These are phyloP conservation scores for Desmodus rotundus DNA, from an alignment of 2,113 vertebrate species.

Conservation along the genomic window DNA sequence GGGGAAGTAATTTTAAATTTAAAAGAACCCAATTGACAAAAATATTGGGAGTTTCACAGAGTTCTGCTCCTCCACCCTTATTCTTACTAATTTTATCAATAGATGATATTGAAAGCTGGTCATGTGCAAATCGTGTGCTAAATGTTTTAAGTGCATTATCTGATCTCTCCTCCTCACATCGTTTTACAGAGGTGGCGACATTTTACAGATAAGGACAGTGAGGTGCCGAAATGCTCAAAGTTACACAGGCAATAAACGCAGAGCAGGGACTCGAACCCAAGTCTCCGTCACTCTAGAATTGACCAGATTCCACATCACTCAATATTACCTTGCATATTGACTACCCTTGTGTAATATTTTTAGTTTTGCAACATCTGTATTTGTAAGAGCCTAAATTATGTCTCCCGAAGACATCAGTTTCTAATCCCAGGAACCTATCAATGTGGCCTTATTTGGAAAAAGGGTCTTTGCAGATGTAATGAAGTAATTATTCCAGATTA, in stretches of 20 bases:
- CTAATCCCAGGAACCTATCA: background rate
- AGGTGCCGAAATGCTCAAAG: background rate
- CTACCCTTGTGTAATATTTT: background rate
- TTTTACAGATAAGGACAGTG: background rate
- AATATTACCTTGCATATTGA: background rate
- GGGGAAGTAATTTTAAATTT: constrained; percentile 4
- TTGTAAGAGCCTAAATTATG: background rate
- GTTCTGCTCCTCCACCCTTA: background rate
- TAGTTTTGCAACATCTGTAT: background rate
- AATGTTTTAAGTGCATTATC: background rate
- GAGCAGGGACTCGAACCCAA: background rate
- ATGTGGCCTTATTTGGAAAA: background rate
- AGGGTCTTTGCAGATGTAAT: background rate
- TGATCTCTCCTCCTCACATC: background rate
- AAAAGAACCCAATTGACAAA: background rate
- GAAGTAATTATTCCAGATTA: background rate
- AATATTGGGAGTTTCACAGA: background rate
- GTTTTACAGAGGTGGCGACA: background rate
- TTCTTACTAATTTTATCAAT: background rate
- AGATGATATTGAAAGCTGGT: background rate
- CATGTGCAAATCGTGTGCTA: background rate
- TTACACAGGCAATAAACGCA: background rate
- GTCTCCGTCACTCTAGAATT: background rate
- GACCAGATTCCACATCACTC: background rate
- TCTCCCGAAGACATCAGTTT: background rate